Percentiles rank a stretch among this genome's conserved stretches.
These are phyloP conservation scores for Pocillopora grandis DNA, from an alignment of 92 coral and sea anemone species.

Conservation along the genomic window DNA sequence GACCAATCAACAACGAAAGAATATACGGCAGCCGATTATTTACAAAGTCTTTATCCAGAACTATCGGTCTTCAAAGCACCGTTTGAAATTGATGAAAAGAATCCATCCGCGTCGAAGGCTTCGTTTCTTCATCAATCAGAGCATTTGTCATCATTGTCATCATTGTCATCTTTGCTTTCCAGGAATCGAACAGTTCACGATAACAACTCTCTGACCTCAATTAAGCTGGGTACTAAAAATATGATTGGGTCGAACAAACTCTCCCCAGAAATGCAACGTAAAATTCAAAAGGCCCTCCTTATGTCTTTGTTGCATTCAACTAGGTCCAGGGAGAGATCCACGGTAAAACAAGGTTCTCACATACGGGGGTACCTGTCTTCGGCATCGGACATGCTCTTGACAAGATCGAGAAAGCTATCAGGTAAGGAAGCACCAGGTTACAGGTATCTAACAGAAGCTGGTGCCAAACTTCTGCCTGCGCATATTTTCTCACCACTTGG, in stretches of 20 bases:
- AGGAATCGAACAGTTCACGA: background rate
- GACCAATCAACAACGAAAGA: slow-evolving; percentile 4
- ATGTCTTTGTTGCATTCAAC: slow-evolving; percentile 12
- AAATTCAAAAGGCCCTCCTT: slow-evolving; percentile 4
- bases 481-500: slow-evolving; percentile 51
- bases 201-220: background rate
- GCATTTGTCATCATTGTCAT: background rate
- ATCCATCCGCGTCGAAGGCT: background rate
- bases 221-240: background rate
- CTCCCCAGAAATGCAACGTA: background rate
- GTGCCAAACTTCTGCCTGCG: slow-evolving; percentile 45
- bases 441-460: slow-evolving; percentile 32
- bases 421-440: slow-evolving; percentile 13
- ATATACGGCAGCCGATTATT: slow-evolving; percentile 37
- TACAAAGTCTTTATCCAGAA: slow-evolving; percentile 37
- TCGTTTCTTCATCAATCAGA: background rate
- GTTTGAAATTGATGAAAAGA: slow-evolving; percentile 11
- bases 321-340: slow-evolving; percentile 24
- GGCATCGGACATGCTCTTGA: background rate
- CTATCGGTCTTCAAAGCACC: slow-evolving; percentile 35
- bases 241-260: background rate
- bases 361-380: background rate
- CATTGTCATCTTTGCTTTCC: background rate
- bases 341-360: slow-evolving; percentile 5
- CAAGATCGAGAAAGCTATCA: slow-evolving; percentile 6